Base-by-base conservation (phyloP, 1,140 invertebrate species). In the Archivesica marissinica region DNA sequence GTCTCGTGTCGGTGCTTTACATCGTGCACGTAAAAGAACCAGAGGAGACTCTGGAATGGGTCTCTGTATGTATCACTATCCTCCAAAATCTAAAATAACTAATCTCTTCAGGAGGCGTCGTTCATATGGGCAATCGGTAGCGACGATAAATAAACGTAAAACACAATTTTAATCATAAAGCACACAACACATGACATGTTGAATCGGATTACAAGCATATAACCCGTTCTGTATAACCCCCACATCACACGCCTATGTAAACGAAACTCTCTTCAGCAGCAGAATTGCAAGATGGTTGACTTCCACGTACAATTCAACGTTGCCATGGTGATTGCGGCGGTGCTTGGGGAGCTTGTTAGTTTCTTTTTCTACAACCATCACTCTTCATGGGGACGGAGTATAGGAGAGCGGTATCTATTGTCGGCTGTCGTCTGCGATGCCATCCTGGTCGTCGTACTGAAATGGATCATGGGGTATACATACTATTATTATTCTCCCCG, bases 331-430 rank as follows among this genome's bases (percentile, higher is more conserved):
- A 91, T 92, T 23, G 90, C 91, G 0, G 89, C 88, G 9, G 81
- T 92, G 15, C 70, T 89, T 39, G 91, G 86, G 9, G 91, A 92
- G 68, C 86, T 89, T 13, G 79, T 92, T 38, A 90, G 88, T n/a
- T 76, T 89, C 54, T 30, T 92, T 4, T 92, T 89, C 88, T 92
- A 88, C 64, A 86, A 88, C 52, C 44, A 88, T 35, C 84, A 88
- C 41, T 88, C 88, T 2, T 86, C 90, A 17, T 91, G 89, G 90
- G 91, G 91, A 4, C 66, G 78, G 9, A 64, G 85, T 28, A 84
- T 87, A 25, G 91, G 90, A 0, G 88, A 92, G 23, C 75, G 91
- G 20, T 92, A 89, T 88, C 79, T 93, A 82, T 33, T 93, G 52
- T 66, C 89, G 4, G 90, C 91, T 33, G 61, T 92, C 50, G 56